Evolutionary conservation across 2,888 invertebrate species (phyloP).

Genomic region (Machimus atricapillus): DNA sequence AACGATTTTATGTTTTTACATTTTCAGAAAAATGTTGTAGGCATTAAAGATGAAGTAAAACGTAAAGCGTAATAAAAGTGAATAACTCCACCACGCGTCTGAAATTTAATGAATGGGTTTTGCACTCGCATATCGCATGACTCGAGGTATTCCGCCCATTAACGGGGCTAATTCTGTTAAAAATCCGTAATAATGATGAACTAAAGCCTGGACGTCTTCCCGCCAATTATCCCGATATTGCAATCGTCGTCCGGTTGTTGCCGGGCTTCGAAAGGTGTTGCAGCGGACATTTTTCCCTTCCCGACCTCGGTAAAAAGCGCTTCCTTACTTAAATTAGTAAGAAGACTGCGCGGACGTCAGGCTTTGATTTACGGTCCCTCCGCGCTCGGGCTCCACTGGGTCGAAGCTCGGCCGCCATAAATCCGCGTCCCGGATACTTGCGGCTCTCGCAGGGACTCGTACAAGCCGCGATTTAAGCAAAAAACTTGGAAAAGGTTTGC

Average conservation of each 20-base stretch:
- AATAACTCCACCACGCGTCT: not conserved
- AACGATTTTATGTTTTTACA: too few relatives aligned
- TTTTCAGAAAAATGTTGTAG: too few relatives aligned
- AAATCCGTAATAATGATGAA: not conserved
- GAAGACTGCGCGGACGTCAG: not conserved
- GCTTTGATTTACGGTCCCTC: not conserved
- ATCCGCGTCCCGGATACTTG: not conserved
- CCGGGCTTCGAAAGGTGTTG: not conserved
- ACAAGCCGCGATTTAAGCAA: not conserved
- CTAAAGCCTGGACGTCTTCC: not conserved
- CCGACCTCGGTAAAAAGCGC: not conserved
- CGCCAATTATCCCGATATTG: not conserved
- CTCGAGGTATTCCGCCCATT: not conserved
- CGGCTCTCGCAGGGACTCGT: not conserved
- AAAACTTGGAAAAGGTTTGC: not conserved
- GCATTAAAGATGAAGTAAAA: too few relatives aligned
- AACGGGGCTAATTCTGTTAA: not conserved
- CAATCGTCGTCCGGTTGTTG: not conserved
- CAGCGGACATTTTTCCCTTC: not conserved
- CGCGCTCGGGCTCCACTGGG: not conserved
- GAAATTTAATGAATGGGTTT: not conserved
- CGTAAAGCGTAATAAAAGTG: not conserved
- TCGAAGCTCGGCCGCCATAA: not conserved
- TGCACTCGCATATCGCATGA: not conserved
- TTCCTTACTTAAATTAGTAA: not conserved